phyloP scores from a whole-genome alignment of 2,797 vertebrate species.

The Phalanger gymnotis region DNA sequence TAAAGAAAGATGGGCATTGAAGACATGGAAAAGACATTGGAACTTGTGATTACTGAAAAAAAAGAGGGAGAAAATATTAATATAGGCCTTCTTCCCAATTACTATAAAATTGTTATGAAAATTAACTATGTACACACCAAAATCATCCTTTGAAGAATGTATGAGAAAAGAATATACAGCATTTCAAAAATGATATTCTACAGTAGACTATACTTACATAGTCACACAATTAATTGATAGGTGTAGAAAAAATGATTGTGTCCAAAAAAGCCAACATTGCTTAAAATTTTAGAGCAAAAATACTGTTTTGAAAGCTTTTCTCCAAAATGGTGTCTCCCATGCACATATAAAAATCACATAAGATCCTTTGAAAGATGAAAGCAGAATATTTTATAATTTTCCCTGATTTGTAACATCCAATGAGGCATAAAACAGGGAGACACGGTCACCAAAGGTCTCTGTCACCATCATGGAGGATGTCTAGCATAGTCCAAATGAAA shows the following conservation, averaged over 20 bases:
- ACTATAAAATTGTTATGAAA: neutral
- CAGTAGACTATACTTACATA: neutral
- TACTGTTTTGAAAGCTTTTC: neutral
- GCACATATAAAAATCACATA: neutral
- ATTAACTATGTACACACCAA: neutral
- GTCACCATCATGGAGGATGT: neutral
- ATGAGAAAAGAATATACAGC: neutral
- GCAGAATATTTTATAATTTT: neutral
- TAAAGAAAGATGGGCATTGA: neutral
- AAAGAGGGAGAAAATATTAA: neutral
- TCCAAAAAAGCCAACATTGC: neutral
- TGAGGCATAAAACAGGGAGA: neutral
- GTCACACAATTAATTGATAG: neutral
- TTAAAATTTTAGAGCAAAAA: neutral
- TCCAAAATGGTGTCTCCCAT: neutral
- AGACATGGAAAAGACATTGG: neutral
- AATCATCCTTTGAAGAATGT: neutral
- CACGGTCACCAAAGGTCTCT: neutral
- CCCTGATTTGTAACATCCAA: neutral
- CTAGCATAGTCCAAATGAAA: too few species aligned
- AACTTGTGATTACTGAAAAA: neutral
- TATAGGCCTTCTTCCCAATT: neutral
- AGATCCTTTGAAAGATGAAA: neutral
- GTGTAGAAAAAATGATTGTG: neutral
- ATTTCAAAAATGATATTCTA: neutral